Conservation (phyloP, 2,888 invertebrate genomes). For the Colletes collaris region DNA sequence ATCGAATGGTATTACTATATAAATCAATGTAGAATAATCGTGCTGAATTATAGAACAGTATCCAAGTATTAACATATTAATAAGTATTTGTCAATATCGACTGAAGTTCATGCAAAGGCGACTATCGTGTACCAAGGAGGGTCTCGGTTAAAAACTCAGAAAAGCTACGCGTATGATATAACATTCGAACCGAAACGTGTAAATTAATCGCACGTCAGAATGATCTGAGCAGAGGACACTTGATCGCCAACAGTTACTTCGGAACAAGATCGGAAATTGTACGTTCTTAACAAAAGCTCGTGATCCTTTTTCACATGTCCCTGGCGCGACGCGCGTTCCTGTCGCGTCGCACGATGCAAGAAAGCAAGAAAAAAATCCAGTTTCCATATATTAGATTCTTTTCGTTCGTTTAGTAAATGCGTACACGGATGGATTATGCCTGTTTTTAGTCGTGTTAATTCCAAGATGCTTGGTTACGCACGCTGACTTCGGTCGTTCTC, state of each 20-base stretch:
- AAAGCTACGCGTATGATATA: background rate
- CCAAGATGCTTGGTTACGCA: background rate
- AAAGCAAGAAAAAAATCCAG: constrained; percentile 49
- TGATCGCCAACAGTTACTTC: constrained; percentile 5
- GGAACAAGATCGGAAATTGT: background rate
- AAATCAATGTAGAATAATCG: background rate
- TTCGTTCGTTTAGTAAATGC: background rate
- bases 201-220: background rate
- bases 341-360: constrained; percentile 51
- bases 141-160: constrained; percentile 21
- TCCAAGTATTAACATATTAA: background rate
- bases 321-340: constrained; percentile 26
- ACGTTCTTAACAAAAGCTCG: constrained; percentile 14
- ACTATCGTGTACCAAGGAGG: constrained; percentile 22
- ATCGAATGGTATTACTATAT: background rate
- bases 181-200: constrained; percentile 5
- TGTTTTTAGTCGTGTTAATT: background rate
- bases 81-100: background rate
- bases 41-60: background rate
- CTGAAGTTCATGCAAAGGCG: constrained; percentile 37
- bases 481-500: background rate
- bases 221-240: background rate
- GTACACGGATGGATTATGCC: too few relatives aligned
- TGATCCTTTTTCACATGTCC: background rate
- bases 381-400: background rate